A percentile compares a stretch with the other conserved stretches of the same genome.
These are phyloP conservation scores for Dicerorhinus sumatrensis DNA, from an alignment of 2,113 vertebrate species.

Conservation along the genomic window DNA sequence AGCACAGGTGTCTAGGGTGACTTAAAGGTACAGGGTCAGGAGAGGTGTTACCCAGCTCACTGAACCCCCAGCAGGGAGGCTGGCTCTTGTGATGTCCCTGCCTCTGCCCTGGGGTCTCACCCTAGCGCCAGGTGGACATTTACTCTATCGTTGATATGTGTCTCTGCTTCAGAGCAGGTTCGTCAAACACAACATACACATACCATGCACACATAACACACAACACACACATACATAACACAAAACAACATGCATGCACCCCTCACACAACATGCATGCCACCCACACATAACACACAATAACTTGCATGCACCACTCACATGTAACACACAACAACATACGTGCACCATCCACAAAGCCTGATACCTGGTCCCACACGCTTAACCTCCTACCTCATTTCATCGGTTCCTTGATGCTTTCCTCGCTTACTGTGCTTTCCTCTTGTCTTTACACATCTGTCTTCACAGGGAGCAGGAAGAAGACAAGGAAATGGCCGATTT, in stretches of 20 bases:
- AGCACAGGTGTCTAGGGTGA: background rate
- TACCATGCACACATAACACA: no score
- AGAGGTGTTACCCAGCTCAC: background rate
- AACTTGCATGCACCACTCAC: no score
- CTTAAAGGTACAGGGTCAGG: background rate
- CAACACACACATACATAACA: background rate
- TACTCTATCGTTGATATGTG: background rate
- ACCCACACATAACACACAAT: background rate
- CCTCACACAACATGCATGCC: no score
- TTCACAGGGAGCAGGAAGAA: slow-evolving; percentile 95
- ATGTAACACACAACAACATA: background rate
- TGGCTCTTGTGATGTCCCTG: background rate
- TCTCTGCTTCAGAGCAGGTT: background rate
- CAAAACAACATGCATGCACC: background rate
- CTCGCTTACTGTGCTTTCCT: background rate
- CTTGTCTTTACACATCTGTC: slow-evolving; percentile 27
- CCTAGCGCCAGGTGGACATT: background rate
- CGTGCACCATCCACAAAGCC: background rate
- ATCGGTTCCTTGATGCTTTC: background rate
- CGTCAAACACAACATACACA: background rate
- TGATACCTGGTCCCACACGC: fast-evolving
- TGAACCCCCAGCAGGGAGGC: background rate
- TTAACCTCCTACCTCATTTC: background rate
- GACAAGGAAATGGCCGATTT: slow-evolving; percentile 99
- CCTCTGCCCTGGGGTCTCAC: background rate